These are phyloP conservation scores for Pristionchus pacificus DNA, from an alignment of 1,140 invertebrate genomes.

Conservation along the genomic window DNA sequence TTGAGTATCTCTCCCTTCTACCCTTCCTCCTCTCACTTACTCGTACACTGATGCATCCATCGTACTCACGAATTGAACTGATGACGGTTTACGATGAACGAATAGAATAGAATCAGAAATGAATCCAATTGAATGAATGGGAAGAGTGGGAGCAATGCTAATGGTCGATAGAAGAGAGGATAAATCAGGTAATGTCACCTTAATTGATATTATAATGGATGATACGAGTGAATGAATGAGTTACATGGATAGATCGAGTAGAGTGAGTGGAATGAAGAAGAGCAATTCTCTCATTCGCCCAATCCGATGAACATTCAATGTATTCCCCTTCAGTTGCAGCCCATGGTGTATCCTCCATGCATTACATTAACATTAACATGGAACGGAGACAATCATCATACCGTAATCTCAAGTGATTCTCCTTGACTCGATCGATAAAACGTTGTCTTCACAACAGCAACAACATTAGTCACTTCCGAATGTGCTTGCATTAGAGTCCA, in stretches of 20 bases:
- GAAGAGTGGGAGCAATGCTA: background rate
- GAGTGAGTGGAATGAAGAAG: conserved; percentile 14
- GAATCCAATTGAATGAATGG: background rate
- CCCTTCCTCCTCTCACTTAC: too few relatives aligned
- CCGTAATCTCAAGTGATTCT: conserved; percentile 12
- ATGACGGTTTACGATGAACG: conserved; percentile 4
- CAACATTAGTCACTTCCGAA: conserved; percentile 17
- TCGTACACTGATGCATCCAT: too few relatives aligned
- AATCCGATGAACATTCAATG: background rate
- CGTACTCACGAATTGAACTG: conserved; percentile 19
- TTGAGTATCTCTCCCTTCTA: too few relatives aligned
- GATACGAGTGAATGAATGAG: background rate
- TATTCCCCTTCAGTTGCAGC: conserved; percentile 7
- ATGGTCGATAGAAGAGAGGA: background rate
- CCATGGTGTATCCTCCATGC: conserved; percentile 15
- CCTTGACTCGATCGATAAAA: conserved; percentile 24
- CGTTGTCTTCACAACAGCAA: conserved; percentile 7
- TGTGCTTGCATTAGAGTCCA: conserved; percentile 26
- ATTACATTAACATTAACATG: conserved; percentile 6
- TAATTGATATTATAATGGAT: background rate
- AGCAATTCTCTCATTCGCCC: background rate
- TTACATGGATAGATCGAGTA: conserved; percentile 16
- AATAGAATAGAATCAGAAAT: conserved; percentile 13
- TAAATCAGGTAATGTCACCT: background rate
- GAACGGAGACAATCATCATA: conserved; percentile 4